Percentiles rank a stretch among this genome's conserved stretches.
Evolutionary conservation across 2,797 vertebrate genomes (phyloP).

Genomic region (Phyllotis vaccarum): DNA sequence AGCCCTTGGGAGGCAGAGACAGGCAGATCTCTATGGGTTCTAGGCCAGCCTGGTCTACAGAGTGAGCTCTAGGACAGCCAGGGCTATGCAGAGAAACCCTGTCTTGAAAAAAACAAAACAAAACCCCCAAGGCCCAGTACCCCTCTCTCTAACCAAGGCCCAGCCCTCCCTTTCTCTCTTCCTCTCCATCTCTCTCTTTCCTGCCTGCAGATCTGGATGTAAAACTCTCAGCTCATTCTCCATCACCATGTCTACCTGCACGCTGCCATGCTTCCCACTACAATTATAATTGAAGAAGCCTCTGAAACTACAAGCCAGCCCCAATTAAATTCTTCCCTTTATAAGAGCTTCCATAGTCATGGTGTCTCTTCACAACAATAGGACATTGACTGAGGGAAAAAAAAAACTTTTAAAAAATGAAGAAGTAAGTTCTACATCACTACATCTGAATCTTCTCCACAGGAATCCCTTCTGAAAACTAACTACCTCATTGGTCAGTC

Average conservation of each 20-base stretch:
- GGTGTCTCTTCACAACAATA: neutral
- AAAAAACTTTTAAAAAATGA: neutral
- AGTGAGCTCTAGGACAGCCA: too few relatives aligned
- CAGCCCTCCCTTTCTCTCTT: too few relatives aligned
- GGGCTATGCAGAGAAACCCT: too few relatives aligned
- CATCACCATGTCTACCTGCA: neutral
- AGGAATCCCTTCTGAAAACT: neutral
- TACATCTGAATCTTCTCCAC: neutral
- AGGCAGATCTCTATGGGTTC: too few relatives aligned
- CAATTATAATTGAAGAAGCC: neutral
- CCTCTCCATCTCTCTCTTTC: neutral
- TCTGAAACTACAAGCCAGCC: neutral
- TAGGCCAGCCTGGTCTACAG: too few relatives aligned
- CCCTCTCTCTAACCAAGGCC: too few relatives aligned
- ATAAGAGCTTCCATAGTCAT: neutral
- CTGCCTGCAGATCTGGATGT: neutral
- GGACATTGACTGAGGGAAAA: neutral
- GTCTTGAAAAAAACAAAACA: too few relatives aligned
- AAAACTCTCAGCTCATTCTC: neutral
- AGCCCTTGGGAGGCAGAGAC: too few relatives aligned
- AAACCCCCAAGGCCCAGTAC: too few relatives aligned
- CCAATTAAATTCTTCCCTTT: neutral
- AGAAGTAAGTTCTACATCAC: neutral
- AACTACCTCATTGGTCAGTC: neutral
- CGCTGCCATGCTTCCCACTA: too few relatives aligned